Conservation (phyloP, 2,888 invertebrate genomes). For the Catocala fraxini region DNA sequence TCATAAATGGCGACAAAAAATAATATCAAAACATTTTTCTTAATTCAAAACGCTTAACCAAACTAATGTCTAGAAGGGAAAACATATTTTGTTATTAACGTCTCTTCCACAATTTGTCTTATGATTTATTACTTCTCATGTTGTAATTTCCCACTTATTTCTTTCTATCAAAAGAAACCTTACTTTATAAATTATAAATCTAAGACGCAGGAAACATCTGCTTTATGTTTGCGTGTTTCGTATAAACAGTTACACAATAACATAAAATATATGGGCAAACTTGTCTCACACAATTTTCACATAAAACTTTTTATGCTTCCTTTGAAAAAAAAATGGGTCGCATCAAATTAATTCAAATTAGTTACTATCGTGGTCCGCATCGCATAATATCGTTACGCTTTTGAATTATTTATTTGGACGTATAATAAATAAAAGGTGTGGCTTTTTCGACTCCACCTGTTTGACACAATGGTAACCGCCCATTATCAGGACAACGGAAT, state of each 20-base stretch:
- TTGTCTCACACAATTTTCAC: conserved; percentile 61
- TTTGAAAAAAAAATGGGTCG: conserved; percentile 64
- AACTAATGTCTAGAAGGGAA: conserved; percentile 21
- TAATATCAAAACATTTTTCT: conserved; percentile 2
- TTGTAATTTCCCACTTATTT: conserved; percentile 42
- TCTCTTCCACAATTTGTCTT: conserved; percentile 24
- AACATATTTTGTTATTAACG: conserved; percentile 31
- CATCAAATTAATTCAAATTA: conserved; percentile 81
- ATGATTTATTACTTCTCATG: conserved; percentile 34
- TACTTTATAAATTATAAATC: conserved; percentile 61
- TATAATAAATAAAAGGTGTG: conserved; percentile 80
- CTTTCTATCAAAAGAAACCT: conserved; percentile 49
- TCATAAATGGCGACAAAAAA: not conserved
- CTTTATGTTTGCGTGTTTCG: conserved; percentile 58
- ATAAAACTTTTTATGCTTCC: conserved; percentile 71
- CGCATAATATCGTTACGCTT: conserved; percentile 74
- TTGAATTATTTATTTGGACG: conserved; percentile 78
- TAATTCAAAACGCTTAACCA: conserved; percentile 21
- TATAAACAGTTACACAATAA: conserved; percentile 65
- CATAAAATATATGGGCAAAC: conserved; percentile 61
- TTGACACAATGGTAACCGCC: conserved; percentile 63
- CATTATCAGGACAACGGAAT: conserved; percentile 52
- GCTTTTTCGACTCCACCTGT: conserved; percentile 76
- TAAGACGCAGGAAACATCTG: conserved; percentile 70
- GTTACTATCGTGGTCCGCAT: conserved; percentile 71